Conservation (phyloP, 2,888 invertebrate species). For the Cataglyphis altisquamis region DNA sequence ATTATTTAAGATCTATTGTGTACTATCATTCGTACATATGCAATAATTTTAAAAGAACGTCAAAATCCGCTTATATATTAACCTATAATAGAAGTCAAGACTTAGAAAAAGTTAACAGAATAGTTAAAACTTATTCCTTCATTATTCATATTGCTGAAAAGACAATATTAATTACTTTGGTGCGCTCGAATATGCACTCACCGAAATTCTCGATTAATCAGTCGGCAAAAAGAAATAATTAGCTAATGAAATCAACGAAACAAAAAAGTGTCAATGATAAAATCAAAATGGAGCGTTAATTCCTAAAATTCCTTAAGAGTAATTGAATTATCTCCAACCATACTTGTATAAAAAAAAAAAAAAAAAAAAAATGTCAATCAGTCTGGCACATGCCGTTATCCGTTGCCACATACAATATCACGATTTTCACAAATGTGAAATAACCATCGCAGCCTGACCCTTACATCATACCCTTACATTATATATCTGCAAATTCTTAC, state of each 20-base stretch:
- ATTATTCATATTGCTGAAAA: slow-evolving; percentile 69
- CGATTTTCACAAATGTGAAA: slow-evolving; percentile 81
- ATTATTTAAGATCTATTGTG: background rate
- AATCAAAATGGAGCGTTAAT: slow-evolving; percentile 46
- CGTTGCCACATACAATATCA: slow-evolving; percentile 84
- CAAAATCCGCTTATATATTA: slow-evolving; percentile 77
- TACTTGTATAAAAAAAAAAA: slow-evolving; percentile 56
- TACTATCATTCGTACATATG: background rate
- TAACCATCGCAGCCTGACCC: slow-evolving; percentile 86
- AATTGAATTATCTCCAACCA: slow-evolving; percentile 69
- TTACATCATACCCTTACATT: slow-evolving; percentile 81
- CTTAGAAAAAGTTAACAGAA: slow-evolving; percentile 55
- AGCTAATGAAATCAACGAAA: slow-evolving; percentile 52
- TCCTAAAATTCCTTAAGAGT: slow-evolving; percentile 53
- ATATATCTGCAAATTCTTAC: slow-evolving; percentile 84
- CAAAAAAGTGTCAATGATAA: slow-evolving; percentile 27
- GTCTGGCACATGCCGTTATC: slow-evolving; percentile 86
- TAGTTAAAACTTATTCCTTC: slow-evolving; percentile 62
- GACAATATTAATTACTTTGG: slow-evolving; percentile 62
- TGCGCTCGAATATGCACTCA: slow-evolving; percentile 32
- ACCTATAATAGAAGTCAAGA: slow-evolving; percentile 56
- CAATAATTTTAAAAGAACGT: slow-evolving; percentile 67
- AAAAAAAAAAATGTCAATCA: slow-evolving; percentile 83
- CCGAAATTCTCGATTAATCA: slow-evolving; percentile 51
- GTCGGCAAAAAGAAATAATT: slow-evolving; percentile 43